Evolutionary conservation across 2,113 vertebrate genomes (phyloP).

Genomic region (Ursus arctos): DNA sequence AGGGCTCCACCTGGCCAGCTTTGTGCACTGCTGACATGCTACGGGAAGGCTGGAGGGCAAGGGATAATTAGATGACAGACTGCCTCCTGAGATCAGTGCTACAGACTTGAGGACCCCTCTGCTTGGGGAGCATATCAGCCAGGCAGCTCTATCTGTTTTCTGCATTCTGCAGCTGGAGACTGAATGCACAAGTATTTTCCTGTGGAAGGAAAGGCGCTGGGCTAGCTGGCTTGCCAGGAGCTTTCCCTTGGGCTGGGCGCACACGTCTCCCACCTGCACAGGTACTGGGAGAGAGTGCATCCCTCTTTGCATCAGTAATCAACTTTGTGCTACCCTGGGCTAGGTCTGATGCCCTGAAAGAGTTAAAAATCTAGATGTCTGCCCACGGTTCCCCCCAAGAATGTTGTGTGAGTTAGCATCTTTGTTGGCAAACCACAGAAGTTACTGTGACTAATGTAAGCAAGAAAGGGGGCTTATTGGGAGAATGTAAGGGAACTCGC

Average conservation of each 20-base stretch:
- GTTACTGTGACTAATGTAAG: not conserved
- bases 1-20: not conserved
- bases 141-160: not conserved
- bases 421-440: not conserved
- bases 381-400: not conserved
- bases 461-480: not conserved
- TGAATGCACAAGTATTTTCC: not conserved
- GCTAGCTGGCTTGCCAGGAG: not conserved
- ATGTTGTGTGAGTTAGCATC: not conserved
- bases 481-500: not conserved
- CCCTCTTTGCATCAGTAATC: not conserved
- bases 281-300: not conserved
- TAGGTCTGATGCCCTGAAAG: not conserved
- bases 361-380: not conserved
- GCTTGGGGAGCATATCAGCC: not conserved
- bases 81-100: not conserved
- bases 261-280: rapidly evolving
- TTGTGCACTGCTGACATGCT: not conserved
- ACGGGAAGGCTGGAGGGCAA: not conserved
- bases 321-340: not conserved
- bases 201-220: not conserved
- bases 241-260: not conserved
- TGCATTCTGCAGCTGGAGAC: not conserved
- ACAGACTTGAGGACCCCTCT: not conserved
- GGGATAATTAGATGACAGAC: not conserved